Evolutionary conservation across 2,113 vertebrate species (phyloP), one percentile per base, ranked within the genome.

Genomic region (Ictalurus punctatus): DNA sequence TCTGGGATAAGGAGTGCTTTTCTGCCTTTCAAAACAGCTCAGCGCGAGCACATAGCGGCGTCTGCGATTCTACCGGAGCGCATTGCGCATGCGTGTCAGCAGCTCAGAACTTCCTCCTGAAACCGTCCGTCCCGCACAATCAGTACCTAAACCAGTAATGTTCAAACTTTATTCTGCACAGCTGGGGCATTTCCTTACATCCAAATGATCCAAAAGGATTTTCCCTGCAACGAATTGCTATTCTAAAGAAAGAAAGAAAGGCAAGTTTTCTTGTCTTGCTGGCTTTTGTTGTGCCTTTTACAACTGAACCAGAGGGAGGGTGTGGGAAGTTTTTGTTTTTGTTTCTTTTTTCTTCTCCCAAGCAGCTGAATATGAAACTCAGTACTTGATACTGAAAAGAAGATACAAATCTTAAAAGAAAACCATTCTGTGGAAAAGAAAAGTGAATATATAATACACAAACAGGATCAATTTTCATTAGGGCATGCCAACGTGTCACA

Each of bases 1-100:
- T 76, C 83, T 81, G 73, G 78, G 73, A 90, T 83, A 84, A 91
- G 84, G 59, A 74, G 34, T 74, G 85, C 79, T 91, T 91, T 84
- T 83, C 85, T 69, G 88, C 85, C 88, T 88, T 85, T 88, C 89
- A 90, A 89, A 89, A 89, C 88, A 89, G 83, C 82, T 89, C 84
- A 85, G 74, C 86, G 12, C 21, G 52, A 83, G 65, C 88, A 19
- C 74, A 89, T 69, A 91, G 88, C 88, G 90, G 88, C 87, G 90
- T 86, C 88, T 89, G 88, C 84, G 59, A 88, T 54, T 86, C 86
- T 86, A 30, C 19, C 83, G 37, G 78, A 83, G 78, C 13, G 8
- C 21, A 83, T 6, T 58, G 86, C 90, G 91, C 91, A 91, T 92
- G 91, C 88, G 91, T 74, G 44, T 12, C 63, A 34, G 19, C 37